Percentiles rank a stretch among this genome's conserved stretches.
phyloP scores from a whole-genome alignment of 2,888 invertebrate species.

The Onthophagus sagittarius region DNA sequence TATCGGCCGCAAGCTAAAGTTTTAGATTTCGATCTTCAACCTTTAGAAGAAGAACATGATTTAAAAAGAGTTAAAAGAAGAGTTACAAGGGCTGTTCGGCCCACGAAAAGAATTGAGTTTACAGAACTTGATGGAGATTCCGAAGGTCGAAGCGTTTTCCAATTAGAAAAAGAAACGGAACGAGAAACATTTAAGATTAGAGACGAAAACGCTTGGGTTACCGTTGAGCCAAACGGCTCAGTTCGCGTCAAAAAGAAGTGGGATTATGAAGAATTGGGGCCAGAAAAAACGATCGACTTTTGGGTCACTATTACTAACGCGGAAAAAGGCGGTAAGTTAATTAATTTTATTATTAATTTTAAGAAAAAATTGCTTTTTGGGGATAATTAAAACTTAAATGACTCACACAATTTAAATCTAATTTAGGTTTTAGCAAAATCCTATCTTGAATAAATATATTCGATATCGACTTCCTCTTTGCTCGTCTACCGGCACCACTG shows the following conservation, averaged over 20 bases:
- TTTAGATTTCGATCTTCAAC: slow-evolving; percentile 54
- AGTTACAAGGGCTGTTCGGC: slow-evolving; percentile 86
- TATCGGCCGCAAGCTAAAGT: slow-evolving; percentile 58
- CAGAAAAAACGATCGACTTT: slow-evolving; percentile 92
- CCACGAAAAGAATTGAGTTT: slow-evolving; percentile 90
- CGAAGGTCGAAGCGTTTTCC: slow-evolving; percentile 84
- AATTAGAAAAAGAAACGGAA: slow-evolving; percentile 87
- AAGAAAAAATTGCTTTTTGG: background rate
- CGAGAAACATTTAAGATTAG: slow-evolving; percentile 90
- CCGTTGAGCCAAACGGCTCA: slow-evolving; percentile 86
- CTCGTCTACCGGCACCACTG: background rate
- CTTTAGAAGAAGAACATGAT: slow-evolving; percentile 49
- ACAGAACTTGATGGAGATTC: slow-evolving; percentile 87
- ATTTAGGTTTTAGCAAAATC: background rate
- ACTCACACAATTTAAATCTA: background rate
- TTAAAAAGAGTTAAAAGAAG: slow-evolving; percentile 70
- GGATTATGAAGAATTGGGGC: slow-evolving; percentile 93
- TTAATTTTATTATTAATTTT: background rate
- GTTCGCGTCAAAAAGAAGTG: slow-evolving; percentile 94
- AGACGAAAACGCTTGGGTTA: slow-evolving; percentile 92
- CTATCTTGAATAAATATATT: background rate
- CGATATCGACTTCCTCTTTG: background rate
- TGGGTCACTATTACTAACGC: slow-evolving; percentile 93
- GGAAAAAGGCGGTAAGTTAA: slow-evolving; percentile 76
- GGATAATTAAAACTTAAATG: too few species aligned